Conservation (phyloP, 2,797 vertebrate genomes). For the Gymnodraco acuticeps region DNA sequence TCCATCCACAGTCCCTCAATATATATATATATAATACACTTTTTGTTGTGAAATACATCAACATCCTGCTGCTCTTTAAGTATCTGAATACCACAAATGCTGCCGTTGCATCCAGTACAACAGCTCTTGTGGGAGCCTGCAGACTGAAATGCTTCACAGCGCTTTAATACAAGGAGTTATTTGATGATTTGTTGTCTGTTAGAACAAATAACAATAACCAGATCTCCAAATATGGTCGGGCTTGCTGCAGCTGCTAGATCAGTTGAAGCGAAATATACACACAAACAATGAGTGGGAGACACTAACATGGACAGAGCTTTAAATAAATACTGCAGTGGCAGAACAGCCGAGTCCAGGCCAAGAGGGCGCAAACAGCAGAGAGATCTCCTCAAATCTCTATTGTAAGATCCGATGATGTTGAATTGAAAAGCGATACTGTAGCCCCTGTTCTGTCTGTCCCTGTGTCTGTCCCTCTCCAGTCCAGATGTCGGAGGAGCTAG, state of each 20-base stretch:
- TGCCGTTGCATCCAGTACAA: conserved; percentile 12
- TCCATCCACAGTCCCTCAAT: too few species aligned
- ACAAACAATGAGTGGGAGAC: conserved; percentile 33
- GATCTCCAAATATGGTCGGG: conserved; percentile 5
- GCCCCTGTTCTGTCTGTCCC: conserved; percentile 44
- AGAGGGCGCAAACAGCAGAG: conserved; percentile 46
- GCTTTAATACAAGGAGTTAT: neutral
- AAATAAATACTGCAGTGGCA: conserved; percentile 64
- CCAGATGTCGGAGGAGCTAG: conserved; percentile 81
- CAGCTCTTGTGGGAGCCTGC: neutral
- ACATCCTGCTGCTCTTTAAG: neutral
- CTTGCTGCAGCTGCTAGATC: conserved; percentile 41
- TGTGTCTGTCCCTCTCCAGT: conserved; percentile 65
- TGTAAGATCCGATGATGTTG: conserved; percentile 59
- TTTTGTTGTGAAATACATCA: neutral
- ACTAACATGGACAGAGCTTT: conserved; percentile 53
- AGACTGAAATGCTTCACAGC: conserved; percentile 7
- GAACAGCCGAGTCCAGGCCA: conserved; percentile 45
- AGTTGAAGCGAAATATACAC: conserved; percentile 30
- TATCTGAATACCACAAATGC: conserved; percentile 15
- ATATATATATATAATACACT: neutral
- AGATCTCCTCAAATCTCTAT: conserved; percentile 54
- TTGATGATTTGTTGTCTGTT: conserved; percentile 21
- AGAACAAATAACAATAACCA: conserved; percentile 5
- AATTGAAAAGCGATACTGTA: conserved; percentile 61